These are phyloP conservation scores for Aurelia sp. DNA, from an alignment of 30 jellyfish, hydroid and myxozoan genomes.

Conservation along the genomic window DNA sequence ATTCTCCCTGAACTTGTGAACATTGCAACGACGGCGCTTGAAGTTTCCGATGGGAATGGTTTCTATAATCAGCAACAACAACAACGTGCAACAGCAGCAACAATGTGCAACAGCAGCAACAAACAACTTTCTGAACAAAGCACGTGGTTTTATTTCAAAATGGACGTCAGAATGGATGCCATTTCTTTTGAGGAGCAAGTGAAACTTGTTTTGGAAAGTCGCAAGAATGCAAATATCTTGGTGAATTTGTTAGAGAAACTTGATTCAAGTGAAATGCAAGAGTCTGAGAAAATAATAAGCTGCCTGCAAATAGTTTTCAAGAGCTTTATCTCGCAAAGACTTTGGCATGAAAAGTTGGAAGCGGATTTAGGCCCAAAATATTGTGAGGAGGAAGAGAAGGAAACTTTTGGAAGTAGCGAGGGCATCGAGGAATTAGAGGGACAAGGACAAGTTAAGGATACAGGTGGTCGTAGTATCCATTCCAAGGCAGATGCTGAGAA, in stretches of 20 bases:
- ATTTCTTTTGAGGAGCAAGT: constrained; percentile 27
- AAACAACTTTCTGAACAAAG: background rate
- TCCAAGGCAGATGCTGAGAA: constrained; percentile 40
- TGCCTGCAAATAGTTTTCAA: constrained; percentile 47
- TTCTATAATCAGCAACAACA: too few species aligned
- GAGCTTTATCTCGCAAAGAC: constrained; percentile 10
- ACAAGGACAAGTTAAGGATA: background rate
- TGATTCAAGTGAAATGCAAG: constrained; percentile 21
- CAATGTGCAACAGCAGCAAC: background rate
- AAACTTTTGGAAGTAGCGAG: background rate
- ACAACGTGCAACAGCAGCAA: constrained; percentile 12
- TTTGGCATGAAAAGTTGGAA: constrained; percentile 51
- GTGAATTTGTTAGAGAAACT: constrained; percentile 49
- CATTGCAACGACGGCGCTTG: too few species aligned
- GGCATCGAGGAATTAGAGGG: background rate
- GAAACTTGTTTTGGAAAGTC: constrained; percentile 35
- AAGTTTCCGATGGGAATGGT: too few species aligned
- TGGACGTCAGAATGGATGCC: constrained; percentile 48
- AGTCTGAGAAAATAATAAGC: background rate
- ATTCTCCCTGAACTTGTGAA: too few species aligned
- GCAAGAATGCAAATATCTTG: constrained; percentile 60
- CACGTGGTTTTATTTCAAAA: background rate
- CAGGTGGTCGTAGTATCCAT: background rate
- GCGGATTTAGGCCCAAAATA: background rate
- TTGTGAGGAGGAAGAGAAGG: background rate